Conservation (phyloP, 2,888 invertebrate genomes). For the Cataglyphis livida region DNA sequence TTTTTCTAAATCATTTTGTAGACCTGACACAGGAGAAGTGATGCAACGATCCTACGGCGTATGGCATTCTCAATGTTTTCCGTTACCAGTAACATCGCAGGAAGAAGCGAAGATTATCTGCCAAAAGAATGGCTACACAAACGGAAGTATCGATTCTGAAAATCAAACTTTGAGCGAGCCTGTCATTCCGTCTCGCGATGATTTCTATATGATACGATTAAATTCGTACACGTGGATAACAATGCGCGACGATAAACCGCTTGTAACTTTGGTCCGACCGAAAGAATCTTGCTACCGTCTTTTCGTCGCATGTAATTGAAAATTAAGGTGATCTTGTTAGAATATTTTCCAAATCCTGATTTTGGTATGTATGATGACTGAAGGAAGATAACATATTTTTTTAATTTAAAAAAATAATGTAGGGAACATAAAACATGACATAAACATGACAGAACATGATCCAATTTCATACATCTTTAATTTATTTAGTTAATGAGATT, state of each 20-base stretch:
- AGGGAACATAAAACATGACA: background rate
- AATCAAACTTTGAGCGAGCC: constrained; percentile 53
- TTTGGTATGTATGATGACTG: background rate
- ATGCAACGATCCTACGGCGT: constrained; percentile 89
- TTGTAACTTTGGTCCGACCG: constrained; percentile 70
- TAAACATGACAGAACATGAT: background rate
- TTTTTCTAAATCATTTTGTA: constrained; percentile 24
- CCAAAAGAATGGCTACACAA: constrained; percentile 88
- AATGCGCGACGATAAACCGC: constrained; percentile 72
- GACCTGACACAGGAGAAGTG: constrained; percentile 89
- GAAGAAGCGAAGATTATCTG: constrained; percentile 88
- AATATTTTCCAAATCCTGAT: background rate
- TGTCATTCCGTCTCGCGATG: constrained; percentile 65
- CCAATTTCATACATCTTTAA: constrained; percentile 10
- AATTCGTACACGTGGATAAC: constrained; percentile 74
- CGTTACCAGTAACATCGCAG: constrained; percentile 72
- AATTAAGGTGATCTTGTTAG: background rate
- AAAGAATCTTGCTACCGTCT: constrained; percentile 75
- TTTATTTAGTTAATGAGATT: constrained; percentile 2
- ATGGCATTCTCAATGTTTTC: constrained; percentile 91
- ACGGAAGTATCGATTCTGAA: constrained; percentile 80
- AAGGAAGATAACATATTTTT: background rate
- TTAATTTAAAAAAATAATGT: background rate
- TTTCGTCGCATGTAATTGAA: constrained; percentile 70
- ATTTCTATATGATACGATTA: constrained; percentile 77